phyloP scores from a whole-genome alignment of 1,140 invertebrate species.

The Phocides pigmalion region DNA sequence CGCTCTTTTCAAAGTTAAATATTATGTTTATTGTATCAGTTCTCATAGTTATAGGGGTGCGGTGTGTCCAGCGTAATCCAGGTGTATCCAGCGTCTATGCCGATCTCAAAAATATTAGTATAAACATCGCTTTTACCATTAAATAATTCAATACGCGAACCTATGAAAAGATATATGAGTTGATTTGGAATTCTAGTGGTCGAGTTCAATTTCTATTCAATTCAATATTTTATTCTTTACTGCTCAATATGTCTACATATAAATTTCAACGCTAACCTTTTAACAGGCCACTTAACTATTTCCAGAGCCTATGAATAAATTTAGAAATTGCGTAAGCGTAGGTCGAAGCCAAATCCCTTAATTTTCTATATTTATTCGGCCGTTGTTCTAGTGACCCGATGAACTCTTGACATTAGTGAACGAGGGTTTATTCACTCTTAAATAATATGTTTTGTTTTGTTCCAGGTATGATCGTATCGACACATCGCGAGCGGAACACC shows the following conservation, averaged over 20 bases:
- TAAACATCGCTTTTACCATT: too few relatives aligned
- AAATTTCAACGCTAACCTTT: background rate
- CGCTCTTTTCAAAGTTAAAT: too few relatives aligned
- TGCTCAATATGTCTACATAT: background rate
- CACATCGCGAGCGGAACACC: background rate
- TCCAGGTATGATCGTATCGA: slow-evolving; percentile 20
- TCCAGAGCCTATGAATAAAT: slow-evolving; percentile 6
- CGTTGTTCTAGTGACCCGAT: slow-evolving; percentile 13
- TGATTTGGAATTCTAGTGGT: too few relatives aligned
- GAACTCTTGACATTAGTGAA: slow-evolving; percentile 4
- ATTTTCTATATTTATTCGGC: slow-evolving; percentile 23
- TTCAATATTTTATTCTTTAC: background rate
- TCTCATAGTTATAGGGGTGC: too few relatives aligned
- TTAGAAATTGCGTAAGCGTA: background rate
- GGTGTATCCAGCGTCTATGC: too few relatives aligned
- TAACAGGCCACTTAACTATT: background rate
- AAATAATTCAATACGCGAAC: too few relatives aligned
- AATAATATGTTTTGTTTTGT: slow-evolving; percentile 21
- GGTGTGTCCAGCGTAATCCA: too few relatives aligned
- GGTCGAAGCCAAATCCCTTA: slow-evolving; percentile 16
- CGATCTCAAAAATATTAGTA: too few relatives aligned
- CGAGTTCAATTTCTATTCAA: too few relatives aligned
- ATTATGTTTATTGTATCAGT: too few relatives aligned
- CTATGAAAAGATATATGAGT: too few relatives aligned
- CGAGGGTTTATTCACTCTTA: slow-evolving; percentile 10